Base-by-base conservation (phyloP, 2,113 vertebrate species). In the Mungos mungo region DNA sequence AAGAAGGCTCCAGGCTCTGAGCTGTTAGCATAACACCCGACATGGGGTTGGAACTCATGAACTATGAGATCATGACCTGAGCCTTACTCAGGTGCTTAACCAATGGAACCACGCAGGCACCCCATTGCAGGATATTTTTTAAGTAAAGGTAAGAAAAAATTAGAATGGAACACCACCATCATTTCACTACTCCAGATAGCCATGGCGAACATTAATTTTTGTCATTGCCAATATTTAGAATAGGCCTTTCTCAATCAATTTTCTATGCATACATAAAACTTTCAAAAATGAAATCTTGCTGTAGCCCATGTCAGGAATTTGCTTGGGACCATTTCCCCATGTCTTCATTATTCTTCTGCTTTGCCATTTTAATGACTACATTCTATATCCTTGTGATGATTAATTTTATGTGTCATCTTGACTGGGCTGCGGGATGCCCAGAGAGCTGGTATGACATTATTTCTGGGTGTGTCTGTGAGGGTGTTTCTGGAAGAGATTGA, bases 221-320 rank as follows among this genome's bases (percentile, higher is more conserved):
- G 60, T 90, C 69, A 84, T 57, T 81, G n/a, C 63, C 93, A 95
- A 93, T 38, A 83, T 97, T 90, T 88, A 80, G 23, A 95, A 54
- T 81, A 33, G 38, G 38, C 65, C 54, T 90, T 96, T 90, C 72
- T 63, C 93, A 83, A 82, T 89, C 38, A 88, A 38, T 81, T 81
- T 92, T 95, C 74, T 76, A 3, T 31, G 33, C 18, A 76, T 4
- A 77, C 27, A 54, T 83, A 87, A 79, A 91, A 82, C 60, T 79
- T 93, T 77, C 3, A 52, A 93, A 93, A 80, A n/a, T 23, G 57
- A 29, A 91, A 63, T 69, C 38, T 54, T 47, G 13, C 45, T 76
- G n/a, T 76, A 31, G 15, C 47, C 4, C 45, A 18, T 50, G 23
- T 88, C 71, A 83, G 29, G 33, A 74, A 88, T 80, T 86, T 60